Base-by-base conservation (phyloP, 2,797 vertebrate species). In the Mormyrops boulengeri region DNA sequence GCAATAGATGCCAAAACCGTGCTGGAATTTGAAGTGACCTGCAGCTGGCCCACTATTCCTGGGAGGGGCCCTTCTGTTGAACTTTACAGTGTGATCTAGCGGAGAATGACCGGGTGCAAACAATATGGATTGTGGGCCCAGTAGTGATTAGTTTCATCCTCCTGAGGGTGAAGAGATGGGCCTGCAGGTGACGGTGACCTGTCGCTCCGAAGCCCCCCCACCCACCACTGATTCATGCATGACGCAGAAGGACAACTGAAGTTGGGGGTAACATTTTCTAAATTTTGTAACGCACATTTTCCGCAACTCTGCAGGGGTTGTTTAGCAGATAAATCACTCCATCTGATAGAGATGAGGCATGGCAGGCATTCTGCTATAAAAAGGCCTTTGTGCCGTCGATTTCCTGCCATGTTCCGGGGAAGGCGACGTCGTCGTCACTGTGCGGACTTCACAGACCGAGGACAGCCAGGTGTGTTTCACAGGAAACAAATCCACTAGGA, bases 401-500 rank as follows among this genome's bases (percentile, higher is more conserved):
- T 90, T 47, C 14, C 87, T 77, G 49, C 66, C n/a, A 26, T 55
- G 87, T 89, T 91, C 57, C 60, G 88, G 82, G 89, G 91, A 47
- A 88, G 47, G 55, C 85, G 49, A 22, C 90, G 86, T 50, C 77
- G 49, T 91, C 89, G 60, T 91, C 90, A 90, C 87, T 88, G 89
- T 89, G 88, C 90, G 91, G 90, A 92, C 49, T 30, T 92, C 90
- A 91, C 90, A 88, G 90, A 88, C 85, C 69, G 85, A 85, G 89
- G 91, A 92, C 92, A 90, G 90, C 91, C 93, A 95, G 94, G 93
- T 95, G 94, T 91, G 88, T 88, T 90, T 82, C 88, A 55, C 90
- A 94, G 93, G 94, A 96, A 95, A 93, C 90, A 88, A 92, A 92
- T 90, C 90, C 88, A 92, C 91, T 92, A 95, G 92, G 94, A 95